phyloP scores from a whole-genome alignment of 2,113 vertebrate genomes.

The Agapornis roseicollis region DNA sequence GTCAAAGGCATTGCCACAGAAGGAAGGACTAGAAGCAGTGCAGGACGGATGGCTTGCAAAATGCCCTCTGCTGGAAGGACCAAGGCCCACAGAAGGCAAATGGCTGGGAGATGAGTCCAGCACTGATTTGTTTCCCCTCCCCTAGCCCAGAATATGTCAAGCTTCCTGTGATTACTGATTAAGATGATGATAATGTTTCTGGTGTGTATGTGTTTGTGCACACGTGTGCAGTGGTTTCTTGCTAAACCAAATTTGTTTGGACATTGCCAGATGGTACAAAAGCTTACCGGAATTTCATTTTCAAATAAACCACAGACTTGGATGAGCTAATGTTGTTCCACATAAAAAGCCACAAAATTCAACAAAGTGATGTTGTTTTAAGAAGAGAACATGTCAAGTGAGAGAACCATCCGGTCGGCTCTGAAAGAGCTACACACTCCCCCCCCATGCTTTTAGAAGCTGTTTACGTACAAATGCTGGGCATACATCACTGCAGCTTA shows the following conservation, averaged over 20 bases:
- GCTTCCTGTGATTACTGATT: background rate
- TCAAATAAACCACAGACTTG: constrained; percentile 82
- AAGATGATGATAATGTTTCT: background rate
- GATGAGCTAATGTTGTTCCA: constrained; percentile 79
- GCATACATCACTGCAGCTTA: background rate
- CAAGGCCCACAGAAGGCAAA: background rate
- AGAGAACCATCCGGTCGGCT: constrained; percentile 44
- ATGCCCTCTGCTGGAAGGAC: constrained; percentile 17
- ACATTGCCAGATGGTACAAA: constrained; percentile 74
- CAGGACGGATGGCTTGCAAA: background rate
- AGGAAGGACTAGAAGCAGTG: background rate
- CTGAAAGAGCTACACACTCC: constrained; percentile 48
- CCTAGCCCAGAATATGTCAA: background rate
- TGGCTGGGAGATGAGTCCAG: background rate
- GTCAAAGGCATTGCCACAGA: background rate
- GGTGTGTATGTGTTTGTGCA: constrained; percentile 49
- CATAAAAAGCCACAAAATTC: constrained; percentile 75
- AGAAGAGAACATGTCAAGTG: constrained; percentile 52
- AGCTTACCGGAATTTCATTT: constrained; percentile 80
- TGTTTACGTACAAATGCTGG: background rate
- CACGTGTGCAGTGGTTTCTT: constrained; percentile 62
- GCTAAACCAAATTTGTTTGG: constrained; percentile 7
- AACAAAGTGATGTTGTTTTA: constrained; percentile 75
- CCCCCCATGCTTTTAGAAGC: background rate
- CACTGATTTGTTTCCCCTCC: background rate